These are phyloP conservation scores for Elgaria multicarinata DNA, from an alignment of 2,113 vertebrate species.

Conservation along the genomic window DNA sequence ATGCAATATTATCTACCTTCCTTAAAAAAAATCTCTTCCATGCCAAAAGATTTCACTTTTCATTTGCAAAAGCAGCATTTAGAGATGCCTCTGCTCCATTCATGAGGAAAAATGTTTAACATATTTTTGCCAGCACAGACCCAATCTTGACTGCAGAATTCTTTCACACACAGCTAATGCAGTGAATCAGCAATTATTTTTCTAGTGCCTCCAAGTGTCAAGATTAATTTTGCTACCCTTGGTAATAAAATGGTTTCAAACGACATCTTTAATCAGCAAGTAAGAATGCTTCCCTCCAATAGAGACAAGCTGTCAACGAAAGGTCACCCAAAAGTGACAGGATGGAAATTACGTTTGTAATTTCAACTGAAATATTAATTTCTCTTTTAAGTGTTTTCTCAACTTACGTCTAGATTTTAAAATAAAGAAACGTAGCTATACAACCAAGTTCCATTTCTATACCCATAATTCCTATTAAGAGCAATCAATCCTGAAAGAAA, in stretches of 20 bases:
- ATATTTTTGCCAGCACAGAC: conserved; percentile 42
- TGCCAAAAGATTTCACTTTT: not conserved
- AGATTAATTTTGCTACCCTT: conserved; percentile 87
- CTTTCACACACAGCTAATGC: conserved; percentile 73
- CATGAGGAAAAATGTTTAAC: conserved; percentile 39
- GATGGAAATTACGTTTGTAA: conserved; percentile 89
- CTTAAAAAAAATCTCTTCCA: conserved; percentile 14
- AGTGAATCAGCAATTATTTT: conserved; percentile 93
- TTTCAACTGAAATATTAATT: conserved; percentile 90
- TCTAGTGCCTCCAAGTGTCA: conserved; percentile 87
- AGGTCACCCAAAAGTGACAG: conserved; percentile 91
- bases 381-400: conserved; percentile 79
- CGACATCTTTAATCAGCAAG: conserved; percentile 91
- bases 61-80: conserved; percentile 7
- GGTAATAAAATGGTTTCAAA: conserved; percentile 94
- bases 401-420: conserved; percentile 72
- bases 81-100: conserved; percentile 3
- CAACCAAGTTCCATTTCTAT: conserved; percentile 64
- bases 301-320: conserved; percentile 90
- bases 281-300: conserved; percentile 85
- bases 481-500: conserved; percentile 38
- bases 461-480: conserved; percentile 36
- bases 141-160: conserved; percentile 62
- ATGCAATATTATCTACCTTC: not conserved
- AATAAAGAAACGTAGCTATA: conserved; percentile 58